Evolutionary conservation across 23 tunicate genomes (phyloP), one percentile per base, ranked within the genome.

Genomic region (Clavelina lepadiformis): DNA sequence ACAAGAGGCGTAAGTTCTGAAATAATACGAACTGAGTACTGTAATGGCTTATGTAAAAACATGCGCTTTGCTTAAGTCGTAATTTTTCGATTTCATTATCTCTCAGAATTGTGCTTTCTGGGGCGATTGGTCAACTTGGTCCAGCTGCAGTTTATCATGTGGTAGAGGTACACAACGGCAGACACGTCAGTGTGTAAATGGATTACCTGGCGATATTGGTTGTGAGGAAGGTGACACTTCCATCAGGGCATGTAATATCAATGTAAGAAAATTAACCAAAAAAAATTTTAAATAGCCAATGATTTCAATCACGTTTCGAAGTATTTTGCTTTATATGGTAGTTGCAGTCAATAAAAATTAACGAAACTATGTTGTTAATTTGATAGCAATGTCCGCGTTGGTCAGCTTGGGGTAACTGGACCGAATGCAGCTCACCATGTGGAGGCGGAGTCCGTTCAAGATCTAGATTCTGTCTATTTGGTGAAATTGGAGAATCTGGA

Each of bases 401-500:
- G 79, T 49, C 65, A 1, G 54, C 51, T 11, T 89, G 97, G 97
- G 47, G 66, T 6, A 74, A 69, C n/a, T 89, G 79, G 79, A 75
- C 83, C 8, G 67, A 30, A 1, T 89, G 97, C 70, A 89, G 24
- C 68, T n/a, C 41, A 13, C 28, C 89, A n/a, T 89, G 97, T 49
- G 97, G 97, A 19, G 70, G 72, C 25, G 97, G 97, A 31, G 49
- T 30, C 32, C 67, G 75, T 32, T 28, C 56, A 32, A 63, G 65
- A 27, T 20, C 67, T n/a, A 61, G 97, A 54, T 1, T 0, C 4
- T 89, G 97, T 58, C 18, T 62, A 20, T 62, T 52, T 38, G 98
- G 98, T 5, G 53, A 57, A 5, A 33, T 69, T 23, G 98, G 98
- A 13, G 81, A 91, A 28, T 27, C 62, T 3, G 98, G 98, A 1